Evolutionary conservation across 2,113 vertebrate genomes (phyloP), one percentile per base, ranked within the genome.

Genomic region (Mormoops blainvillei): DNA sequence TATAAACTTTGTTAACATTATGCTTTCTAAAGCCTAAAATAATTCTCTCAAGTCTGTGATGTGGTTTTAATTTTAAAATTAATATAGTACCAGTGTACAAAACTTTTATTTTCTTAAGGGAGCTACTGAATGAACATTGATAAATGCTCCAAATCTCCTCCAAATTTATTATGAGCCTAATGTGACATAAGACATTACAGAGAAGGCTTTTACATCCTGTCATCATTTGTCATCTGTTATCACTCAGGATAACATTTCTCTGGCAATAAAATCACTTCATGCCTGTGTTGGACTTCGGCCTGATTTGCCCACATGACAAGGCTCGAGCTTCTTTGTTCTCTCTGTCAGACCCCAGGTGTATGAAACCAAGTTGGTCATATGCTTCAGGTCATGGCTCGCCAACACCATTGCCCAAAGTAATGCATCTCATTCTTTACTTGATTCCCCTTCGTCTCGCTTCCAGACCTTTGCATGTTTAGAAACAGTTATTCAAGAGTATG

Each of bases 131-230:
- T 73, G 82, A 48, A 36, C 19, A 52, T 84, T 85, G 52, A 82
- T 93, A 31, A 88, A 31, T 89, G 58, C 24, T 85, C 19, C 22
- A 50, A 50, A 50, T 88, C n/a, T 28, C 48, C 92, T 95, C 58
- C 41, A 93, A 97, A 54, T 97, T 95, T 16, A 73, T 93, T 89
- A 77, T 28, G 20, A 90, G 16, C 26, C 54, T 80, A 81, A 92
- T 88, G 31, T 70, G 82, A 89, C 83, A 67, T 71, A 76, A 94
- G 73, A 94, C 9, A 91, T 48, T 58, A 82, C 7, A 36, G 22
- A 85, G 85, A 67, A 77, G 45, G 3, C 15, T 73, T 95, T 48
- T 67, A 43, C 18, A 88, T 28, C 12, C 77, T 91, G 48, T 85
- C 82, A 68, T 71, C n/a, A 63, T 91, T 85, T 73, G n/a, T 93